Base-by-base conservation (phyloP, 2,113 vertebrate genomes). In the Psilopogon haemacephalus region DNA sequence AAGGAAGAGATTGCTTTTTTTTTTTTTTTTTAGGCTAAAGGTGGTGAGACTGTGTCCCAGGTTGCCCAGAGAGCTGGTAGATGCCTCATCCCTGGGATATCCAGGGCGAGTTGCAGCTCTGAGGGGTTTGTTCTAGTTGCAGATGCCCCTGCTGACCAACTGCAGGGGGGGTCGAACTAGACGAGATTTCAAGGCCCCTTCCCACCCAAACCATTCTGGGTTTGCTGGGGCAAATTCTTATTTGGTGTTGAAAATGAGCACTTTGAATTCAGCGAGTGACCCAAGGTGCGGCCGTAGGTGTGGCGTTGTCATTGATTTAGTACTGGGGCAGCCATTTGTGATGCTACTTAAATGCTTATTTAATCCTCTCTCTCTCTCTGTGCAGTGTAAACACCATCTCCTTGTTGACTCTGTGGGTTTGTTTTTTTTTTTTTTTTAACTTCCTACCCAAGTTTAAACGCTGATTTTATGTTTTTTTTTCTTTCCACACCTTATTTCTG, bases 391-490 rank as follows among this genome's bases (percentile, higher is more conserved):
- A 87, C 90, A 76, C 59, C 3, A 3, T 52, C 78, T 93, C 46
- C 2, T 64, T 65, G 68, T 42, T 85, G 78, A n/a, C 78, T 56
- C 10, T 32, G 33, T 73, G n/a, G n/a, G n/a, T n/a, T n/a, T n/a
- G n/a, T n/a, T n/a, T n/a, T n/a, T n/a, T n/a, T n/a, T 86, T 92
- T 89, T 69, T 18, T 76, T 90, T 84, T 44, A 92, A 82, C 46
- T 89, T 93, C 76, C 64, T 37, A 30, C 14, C 56, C 71, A 38
- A 55, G 62, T 59, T 90, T 62, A 55, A 90, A 73, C 9, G 65
- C 48, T 67, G 76, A 82, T 91, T 94, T 92, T 40, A 27, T 81
- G n/a, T 75, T 71, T 77, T 80, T 71, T 50, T 24, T 11, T 2
- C 1, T 12, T 16, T n/a, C 17, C 67, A 15, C 69, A 63, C 52